Base-by-base conservation (phyloP, 2,888 invertebrate genomes). In the Polymixis flavicincta region DNA sequence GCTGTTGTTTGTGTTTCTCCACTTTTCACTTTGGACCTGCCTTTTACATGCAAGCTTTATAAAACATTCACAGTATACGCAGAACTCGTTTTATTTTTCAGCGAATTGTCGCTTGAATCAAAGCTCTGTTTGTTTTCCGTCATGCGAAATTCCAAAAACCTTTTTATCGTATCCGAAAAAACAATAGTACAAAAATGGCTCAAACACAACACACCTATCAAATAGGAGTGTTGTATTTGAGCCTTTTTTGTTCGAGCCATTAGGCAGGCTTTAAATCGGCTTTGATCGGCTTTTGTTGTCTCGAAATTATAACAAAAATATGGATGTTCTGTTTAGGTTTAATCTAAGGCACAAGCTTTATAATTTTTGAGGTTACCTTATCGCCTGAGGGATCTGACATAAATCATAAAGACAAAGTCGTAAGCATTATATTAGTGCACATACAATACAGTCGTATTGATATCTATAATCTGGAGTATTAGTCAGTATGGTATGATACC, bases 261-360 rank as follows among this genome's bases (percentile, higher is more conserved):
- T 59, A 50, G 55, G 45, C 61, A 61, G 37, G 66, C 22, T 81
- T 71, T 68, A 60, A 55, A 69, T 80, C 71, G 13, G 60, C 71
- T 81, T 78, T 77, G 52, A 32, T 71, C 57, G 54, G 59, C 65
- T 61, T 67, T 60, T 64, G 61, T 60, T 63, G 28, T 72, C 32
- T 59, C 25, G 0, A 7, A 42, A 66, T 32, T 65, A 50, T 61
- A 42, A 37, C 28, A 54, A 50, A 71, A 71, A 81, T 66, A 52
- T 37, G 14, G 0, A 6, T 14, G n/a, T 45, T 66, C 17, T 59
- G 42, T 50, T 57, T 32, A 48, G 45, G 19, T 52, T 76, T 54
- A 28, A 54, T 57, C 17, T 11, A 19, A 28, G 32, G 13, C 17
- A 45, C 52, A 54, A 22, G 48, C 14, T 78, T 71, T 28, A 32